A percentile compares a stretch with the other conserved stretches of the same genome.
Conservation (phyloP, 2,113 vertebrate species). For the Dipodomys merriami region DNA sequence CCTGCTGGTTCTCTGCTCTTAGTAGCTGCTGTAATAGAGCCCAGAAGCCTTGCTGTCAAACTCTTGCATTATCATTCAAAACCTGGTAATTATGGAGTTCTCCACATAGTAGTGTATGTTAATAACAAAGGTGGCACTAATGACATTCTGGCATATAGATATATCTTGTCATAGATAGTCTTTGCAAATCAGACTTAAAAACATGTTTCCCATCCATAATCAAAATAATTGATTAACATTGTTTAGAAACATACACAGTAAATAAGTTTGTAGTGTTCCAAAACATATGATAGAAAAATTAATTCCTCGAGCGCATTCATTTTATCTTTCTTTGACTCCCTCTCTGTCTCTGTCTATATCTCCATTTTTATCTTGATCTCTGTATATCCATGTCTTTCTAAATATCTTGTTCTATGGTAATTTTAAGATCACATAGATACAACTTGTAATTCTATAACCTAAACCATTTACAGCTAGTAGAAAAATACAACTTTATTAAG, state of each 20-base stretch:
- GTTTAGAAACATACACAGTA: constrained; percentile 32
- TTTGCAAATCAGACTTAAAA: constrained; percentile 46
- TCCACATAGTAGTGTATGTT: neutral
- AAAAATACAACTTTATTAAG: neutral
- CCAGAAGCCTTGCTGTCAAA: neutral
- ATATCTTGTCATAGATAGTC: constrained; percentile 29
- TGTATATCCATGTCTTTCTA: no score
- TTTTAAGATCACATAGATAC: constrained; percentile 22
- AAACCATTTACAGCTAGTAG: neutral
- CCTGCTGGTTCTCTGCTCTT: neutral
- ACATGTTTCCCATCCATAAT: neutral
- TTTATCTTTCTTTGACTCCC: neutral
- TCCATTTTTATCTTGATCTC: no score
- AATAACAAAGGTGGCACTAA: constrained; percentile 20
- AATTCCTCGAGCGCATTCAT: constrained; percentile 27
- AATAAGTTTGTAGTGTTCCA: neutral
- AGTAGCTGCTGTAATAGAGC: neutral
- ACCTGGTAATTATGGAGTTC: constrained; percentile 30
- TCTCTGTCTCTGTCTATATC: no score
- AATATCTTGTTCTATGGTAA: neutral
- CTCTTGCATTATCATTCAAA: constrained; percentile 1
- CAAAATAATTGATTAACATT: constrained; percentile 46
- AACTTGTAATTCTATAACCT: constrained; percentile 23
- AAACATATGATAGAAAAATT: neutral
- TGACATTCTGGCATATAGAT: constrained; percentile 21